These are phyloP conservation scores for Nestor notabilis DNA, from an alignment of 2,113 vertebrate genomes.

Conservation along the genomic window DNA sequence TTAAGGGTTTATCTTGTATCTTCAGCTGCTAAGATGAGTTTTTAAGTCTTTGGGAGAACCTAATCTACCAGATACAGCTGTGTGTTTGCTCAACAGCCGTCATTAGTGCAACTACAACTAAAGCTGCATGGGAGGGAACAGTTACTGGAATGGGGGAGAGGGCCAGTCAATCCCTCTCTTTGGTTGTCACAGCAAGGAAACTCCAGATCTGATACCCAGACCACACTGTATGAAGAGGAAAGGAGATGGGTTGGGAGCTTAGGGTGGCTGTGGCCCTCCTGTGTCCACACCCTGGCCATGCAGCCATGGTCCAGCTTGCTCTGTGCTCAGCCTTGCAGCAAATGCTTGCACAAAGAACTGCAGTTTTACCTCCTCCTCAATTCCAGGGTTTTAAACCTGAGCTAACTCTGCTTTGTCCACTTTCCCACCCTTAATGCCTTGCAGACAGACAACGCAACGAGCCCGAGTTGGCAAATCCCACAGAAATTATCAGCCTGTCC, in stretches of 20 bases:
- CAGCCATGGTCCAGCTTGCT: not conserved
- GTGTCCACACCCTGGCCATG: not conserved
- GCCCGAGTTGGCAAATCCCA: fast-evolving
- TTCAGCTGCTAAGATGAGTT: not conserved
- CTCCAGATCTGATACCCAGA: not conserved
- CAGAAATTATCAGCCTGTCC: not conserved
- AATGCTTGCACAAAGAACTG: not conserved
- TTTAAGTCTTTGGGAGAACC: conserved; percentile 18
- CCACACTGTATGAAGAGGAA: not conserved
- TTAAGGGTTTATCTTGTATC: not conserved
- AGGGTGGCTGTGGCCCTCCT: not conserved
- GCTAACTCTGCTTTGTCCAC: not conserved
- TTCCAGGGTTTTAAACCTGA: not conserved
- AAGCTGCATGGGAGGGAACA: not conserved
- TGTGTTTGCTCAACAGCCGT: not conserved
- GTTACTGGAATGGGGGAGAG: not conserved
- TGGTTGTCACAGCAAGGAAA: not conserved
- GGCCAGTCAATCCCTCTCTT: not conserved
- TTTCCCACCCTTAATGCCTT: not conserved
- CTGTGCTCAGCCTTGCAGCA: not conserved
- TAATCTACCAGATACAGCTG: not conserved
- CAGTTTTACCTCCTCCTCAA: not conserved
- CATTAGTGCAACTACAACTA: not conserved
- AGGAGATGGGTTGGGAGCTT: not conserved
- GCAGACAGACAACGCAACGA: not conserved